Evolutionary conservation across 2,888 invertebrate genomes (phyloP).

Genomic region (Limenitis camilla): DNA sequence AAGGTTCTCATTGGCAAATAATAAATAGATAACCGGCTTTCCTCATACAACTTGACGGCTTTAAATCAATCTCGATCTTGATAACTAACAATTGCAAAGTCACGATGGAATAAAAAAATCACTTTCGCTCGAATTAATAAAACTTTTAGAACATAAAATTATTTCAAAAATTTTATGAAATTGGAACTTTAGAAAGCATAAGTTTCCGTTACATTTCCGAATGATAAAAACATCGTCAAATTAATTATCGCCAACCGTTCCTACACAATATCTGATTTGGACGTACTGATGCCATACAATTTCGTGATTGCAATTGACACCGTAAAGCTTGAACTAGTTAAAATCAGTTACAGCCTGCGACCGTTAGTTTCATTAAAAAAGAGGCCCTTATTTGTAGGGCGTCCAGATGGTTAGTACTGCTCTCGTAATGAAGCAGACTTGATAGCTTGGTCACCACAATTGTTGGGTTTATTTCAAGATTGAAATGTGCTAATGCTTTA

Average conservation of each 20-base stretch:
- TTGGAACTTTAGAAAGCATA: too few species aligned
- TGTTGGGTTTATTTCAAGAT: too few species aligned
- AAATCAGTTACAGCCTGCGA: constrained; percentile 13
- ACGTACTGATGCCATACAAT: constrained; percentile 4
- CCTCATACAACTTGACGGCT: constrained; percentile 20
- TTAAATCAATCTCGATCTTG: constrained; percentile 19
- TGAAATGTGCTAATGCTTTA: too few species aligned
- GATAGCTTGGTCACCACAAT: too few species aligned
- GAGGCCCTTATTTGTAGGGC: constrained; percentile 25
- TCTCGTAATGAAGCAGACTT: constrained; percentile 7
- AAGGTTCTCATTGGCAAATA: constrained; percentile 23
- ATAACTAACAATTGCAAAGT: constrained; percentile 9
- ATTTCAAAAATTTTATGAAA: neutral
- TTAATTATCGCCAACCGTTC: too few species aligned
- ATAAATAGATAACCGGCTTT: constrained; percentile 6
- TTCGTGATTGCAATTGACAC: constrained; percentile 17
- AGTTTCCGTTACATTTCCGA: too few species aligned
- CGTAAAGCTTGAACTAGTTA: constrained; percentile 14
- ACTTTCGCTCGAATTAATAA: neutral
- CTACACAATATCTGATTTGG: too few species aligned
- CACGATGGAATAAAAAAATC: neutral
- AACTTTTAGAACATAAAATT: neutral
- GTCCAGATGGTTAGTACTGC: constrained; percentile 10
- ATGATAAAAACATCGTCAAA: too few species aligned
- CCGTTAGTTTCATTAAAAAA: constrained; percentile 24